These are phyloP conservation scores for Atherinomorus stipes DNA, from an alignment of 2,113 vertebrate species.

Conservation along the genomic window DNA sequence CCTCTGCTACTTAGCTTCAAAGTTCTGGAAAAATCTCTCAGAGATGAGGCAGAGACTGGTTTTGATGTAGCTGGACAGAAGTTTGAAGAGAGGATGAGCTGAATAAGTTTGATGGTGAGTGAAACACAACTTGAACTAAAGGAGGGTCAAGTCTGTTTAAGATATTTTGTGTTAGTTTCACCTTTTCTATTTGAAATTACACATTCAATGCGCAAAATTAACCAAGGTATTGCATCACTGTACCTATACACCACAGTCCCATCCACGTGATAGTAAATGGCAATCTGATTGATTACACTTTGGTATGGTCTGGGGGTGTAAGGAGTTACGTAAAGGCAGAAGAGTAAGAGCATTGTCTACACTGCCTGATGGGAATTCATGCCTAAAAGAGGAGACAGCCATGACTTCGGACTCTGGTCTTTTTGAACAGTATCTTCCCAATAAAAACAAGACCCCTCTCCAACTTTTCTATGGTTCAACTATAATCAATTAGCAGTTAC, in stretches of 20 bases:
- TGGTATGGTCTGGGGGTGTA: conserved; percentile 31
- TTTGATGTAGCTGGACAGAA: conserved; percentile 23
- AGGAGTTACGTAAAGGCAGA: conserved; percentile 72
- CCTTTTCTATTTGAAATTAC: not conserved
- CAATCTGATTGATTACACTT: conserved; percentile 1
- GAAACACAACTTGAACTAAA: not conserved
- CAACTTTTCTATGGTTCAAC: conserved; percentile 26
- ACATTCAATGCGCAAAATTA: not conserved
- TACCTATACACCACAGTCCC: conserved; percentile 1
- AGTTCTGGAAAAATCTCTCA: conserved; percentile 37
- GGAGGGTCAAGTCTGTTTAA: not conserved
- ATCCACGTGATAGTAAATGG: conserved; percentile 22
- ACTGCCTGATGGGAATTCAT: conserved; percentile 53
- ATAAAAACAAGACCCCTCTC: conserved; percentile 48
- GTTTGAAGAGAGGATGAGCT: not conserved
- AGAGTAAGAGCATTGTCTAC: conserved; percentile 67
- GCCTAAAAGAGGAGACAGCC: conserved; percentile 58
- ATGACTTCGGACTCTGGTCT: conserved; percentile 51
- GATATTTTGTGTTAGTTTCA: not conserved
- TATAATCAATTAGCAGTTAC: conserved; percentile 69
- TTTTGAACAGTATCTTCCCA: conserved; percentile 40
- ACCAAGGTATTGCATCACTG: not conserved
- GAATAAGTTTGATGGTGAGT: not conserved
- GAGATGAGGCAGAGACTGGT: conserved; percentile 21
- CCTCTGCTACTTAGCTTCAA: conserved; percentile 14